phyloP scores from a whole-genome alignment of 2,888 invertebrate species.

The Agrenia bidenticulata region DNA sequence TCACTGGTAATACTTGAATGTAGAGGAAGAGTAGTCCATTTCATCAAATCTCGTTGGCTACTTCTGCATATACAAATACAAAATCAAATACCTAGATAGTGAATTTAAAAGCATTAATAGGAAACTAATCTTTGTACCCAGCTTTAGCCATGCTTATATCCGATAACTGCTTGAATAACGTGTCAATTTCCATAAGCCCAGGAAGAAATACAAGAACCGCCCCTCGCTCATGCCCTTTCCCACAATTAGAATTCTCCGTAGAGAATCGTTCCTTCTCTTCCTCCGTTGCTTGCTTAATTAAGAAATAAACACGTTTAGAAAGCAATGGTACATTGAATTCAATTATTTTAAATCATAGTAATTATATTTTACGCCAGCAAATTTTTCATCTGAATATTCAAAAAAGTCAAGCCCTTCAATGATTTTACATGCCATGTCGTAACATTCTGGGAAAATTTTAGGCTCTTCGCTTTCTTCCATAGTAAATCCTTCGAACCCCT shows the following conservation, averaged over 20 bases:
- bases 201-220: slow-evolving; percentile 88
- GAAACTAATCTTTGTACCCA: not conserved
- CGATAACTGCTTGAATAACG: slow-evolving; percentile 49
- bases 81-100: not conserved
- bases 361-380: not conserved
- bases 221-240: slow-evolving; percentile 55
- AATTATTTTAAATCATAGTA: not conserved
- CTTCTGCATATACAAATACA: slow-evolving; percentile 10
- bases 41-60: slow-evolving; percentile 22
- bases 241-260: not conserved
- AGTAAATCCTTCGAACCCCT: slow-evolving; percentile 43
- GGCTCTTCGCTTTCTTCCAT: slow-evolving; percentile 61
- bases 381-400: slow-evolving; percentile 57
- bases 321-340: not conserved
- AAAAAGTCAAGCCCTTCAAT: slow-evolving; percentile 68
- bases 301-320: slow-evolving; percentile 2
- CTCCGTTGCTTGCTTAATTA: not conserved
- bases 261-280: slow-evolving; percentile 1
- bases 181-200: slow-evolving; percentile 69
- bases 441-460: slow-evolving; percentile 63
- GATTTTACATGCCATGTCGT: slow-evolving; percentile 65
- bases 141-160: slow-evolving; percentile 19
- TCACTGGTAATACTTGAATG: slow-evolving; percentile 78
- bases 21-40: slow-evolving; percentile 57
- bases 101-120: not conserved